Evolutionary conservation across 2,113 vertebrate genomes (phyloP).

Genomic region (Falcunculus frontatus): DNA sequence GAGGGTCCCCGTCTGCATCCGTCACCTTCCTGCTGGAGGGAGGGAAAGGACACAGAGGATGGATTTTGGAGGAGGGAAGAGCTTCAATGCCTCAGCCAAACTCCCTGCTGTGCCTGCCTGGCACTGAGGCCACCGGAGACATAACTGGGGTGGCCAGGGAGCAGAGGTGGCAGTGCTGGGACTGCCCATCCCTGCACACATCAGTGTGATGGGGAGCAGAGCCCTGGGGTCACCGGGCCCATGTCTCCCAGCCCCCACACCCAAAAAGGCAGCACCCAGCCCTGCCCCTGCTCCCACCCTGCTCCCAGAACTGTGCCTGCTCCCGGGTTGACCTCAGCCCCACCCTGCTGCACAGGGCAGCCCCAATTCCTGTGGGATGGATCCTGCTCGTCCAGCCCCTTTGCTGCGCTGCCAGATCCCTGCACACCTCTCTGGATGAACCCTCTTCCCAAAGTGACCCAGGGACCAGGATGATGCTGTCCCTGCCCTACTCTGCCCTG

Average conservation of each 20-base stretch:
- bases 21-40: fast-evolving
- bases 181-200: fast-evolving
- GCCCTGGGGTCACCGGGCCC: fast-evolving
- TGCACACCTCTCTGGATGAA: background rate
- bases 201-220: background rate
- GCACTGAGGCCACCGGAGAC: background rate
- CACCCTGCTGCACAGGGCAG: background rate
- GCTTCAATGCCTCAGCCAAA: fast-evolving
- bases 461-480: fast-evolving
- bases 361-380: fast-evolving
- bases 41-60: fast-evolving
- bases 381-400: background rate
- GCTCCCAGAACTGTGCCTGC: background rate
- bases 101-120: fast-evolving
- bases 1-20: background rate
- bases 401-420: fast-evolving
- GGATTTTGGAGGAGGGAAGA: background rate
- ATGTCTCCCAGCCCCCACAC: no score
- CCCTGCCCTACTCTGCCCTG: background rate
- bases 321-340: background rate
- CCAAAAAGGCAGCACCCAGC: background rate
- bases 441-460: background rate
- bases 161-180: background rate
- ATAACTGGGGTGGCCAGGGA: fast-evolving
- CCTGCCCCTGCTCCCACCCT: background rate